Percentiles rank a stretch among this genome's conserved stretches.
phyloP scores from a whole-genome alignment of 2,797 vertebrate species.

The Peromyscus aztecus region DNA sequence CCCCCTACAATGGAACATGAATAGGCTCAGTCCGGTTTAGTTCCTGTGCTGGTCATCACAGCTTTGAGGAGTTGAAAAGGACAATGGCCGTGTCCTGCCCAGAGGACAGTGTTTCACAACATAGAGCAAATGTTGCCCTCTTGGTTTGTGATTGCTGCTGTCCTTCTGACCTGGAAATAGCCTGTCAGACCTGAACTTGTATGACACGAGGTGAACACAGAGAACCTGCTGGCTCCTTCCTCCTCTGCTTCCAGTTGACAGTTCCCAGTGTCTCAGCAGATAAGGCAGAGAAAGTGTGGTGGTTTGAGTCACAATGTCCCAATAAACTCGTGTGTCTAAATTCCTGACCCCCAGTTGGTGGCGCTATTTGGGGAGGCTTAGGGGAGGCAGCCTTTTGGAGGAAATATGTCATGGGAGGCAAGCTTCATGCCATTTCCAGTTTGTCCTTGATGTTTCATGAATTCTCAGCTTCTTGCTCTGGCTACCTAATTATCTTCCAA shows the following conservation, averaged over 20 bases:
- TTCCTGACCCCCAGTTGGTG: background rate
- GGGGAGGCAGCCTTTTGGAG: too few relatives aligned
- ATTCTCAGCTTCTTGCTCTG: background rate
- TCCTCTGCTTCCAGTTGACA: background rate
- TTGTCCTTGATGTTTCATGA: background rate
- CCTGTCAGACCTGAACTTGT: background rate
- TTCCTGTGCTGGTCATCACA: background rate
- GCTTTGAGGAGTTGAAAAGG: background rate
- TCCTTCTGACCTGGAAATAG: background rate
- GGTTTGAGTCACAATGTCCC: background rate
- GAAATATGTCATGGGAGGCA: background rate
- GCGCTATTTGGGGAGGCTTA: background rate
- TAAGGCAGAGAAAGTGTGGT: background rate
- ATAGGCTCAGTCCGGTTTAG: background rate
- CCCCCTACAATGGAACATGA: background rate
- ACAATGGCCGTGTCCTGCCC: background rate
- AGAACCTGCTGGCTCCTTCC: background rate
- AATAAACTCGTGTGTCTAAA: background rate
- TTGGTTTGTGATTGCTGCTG: slow-evolving; percentile 13
- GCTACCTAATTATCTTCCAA: background rate
- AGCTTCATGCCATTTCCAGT: background rate
- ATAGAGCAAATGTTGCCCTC: background rate
- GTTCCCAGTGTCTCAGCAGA: background rate
- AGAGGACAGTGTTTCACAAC: background rate
- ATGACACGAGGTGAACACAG: background rate